Evolutionary conservation across 1,140 invertebrate genomes (phyloP), one percentile per base, ranked within the genome.

Genomic region (Pygmarrhopalites habei): DNA sequence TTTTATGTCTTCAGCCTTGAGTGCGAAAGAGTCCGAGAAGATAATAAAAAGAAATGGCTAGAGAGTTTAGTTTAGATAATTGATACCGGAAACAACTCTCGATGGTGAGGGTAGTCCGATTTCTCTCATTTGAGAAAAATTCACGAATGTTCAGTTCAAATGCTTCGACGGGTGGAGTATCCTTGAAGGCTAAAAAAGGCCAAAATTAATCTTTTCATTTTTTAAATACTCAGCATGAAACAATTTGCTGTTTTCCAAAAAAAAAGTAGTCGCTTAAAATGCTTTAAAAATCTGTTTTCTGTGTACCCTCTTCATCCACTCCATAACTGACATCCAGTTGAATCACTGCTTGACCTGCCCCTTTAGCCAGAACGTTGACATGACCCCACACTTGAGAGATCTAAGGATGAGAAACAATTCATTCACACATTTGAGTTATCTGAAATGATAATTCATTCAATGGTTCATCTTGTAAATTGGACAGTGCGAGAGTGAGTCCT

Each of bases 361-460:
- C 83, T 71, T 77, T 73, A 5, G 79, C 81, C 7, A 76, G 62
- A 0, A 82, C 72, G 62, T 77, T 77, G 2, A 82, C 75, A 71
- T 81, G 79, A 30, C 83, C 82, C 78, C 79, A 85, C 0, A 82
- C 80, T 46, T 77, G 74, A 19, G 73, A 70, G 19, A 80, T 73
- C 78, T 81, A 15, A 35, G 15, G 5, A 15, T 7, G 5, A 35
- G 5, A 35, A 35, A 35, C 32, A 35, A 35, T 15, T 5, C 32
- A 35, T 35, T 5, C 5, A 35, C 32, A n/a, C n/a, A n/a, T n/a
- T n/a, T n/a, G n/a, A n/a, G n/a, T n/a, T n/a, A n/a, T n/a, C n/a
- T n/a, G n/a, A n/a, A n/a, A n/a, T n/a, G n/a, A n/a, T n/a, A n/a
- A n/a, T n/a, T n/a, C n/a, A n/a, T n/a, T n/a, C n/a, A n/a, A n/a